phyloP scores from a whole-genome alignment of 2,888 invertebrate species.

The Xanthia icteritia region DNA sequence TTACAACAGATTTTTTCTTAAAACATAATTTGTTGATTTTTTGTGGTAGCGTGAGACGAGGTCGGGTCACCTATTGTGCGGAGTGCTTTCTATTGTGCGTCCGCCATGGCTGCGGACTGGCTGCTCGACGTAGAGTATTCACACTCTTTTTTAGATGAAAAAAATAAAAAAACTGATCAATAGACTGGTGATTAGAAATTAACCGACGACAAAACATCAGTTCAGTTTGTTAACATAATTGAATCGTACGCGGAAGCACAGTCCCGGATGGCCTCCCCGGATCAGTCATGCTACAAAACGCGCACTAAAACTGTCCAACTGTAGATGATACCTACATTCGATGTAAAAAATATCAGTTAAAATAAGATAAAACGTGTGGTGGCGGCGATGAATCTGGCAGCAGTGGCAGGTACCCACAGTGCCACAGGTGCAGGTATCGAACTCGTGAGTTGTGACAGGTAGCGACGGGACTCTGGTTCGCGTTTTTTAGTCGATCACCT shows the following conservation, averaged over 20 bases:
- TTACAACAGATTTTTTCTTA: conserved; percentile 63
- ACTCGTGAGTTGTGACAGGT: conserved; percentile 53
- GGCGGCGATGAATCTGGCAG: conserved; percentile 7
- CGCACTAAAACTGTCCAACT: neutral
- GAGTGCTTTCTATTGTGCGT: conserved; percentile 63
- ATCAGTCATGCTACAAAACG: neutral
- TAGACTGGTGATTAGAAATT: conserved; percentile 1
- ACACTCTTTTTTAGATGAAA: conserved; percentile 50
- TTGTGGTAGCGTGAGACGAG: conserved; percentile 64
- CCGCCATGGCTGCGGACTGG: conserved; percentile 38
- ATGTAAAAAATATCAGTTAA: neutral
- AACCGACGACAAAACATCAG: neutral
- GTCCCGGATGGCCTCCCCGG: neutral
- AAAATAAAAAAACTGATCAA: neutral
- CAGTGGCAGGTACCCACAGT: conserved; percentile 11
- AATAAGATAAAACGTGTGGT: conserved; percentile 42
- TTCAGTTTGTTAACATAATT: neutral
- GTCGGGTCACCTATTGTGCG: conserved; percentile 75
- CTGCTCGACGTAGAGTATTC: conserved; percentile 3
- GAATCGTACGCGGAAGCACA: neutral
- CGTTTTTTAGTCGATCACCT: conserved; percentile 64
- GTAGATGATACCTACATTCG: neutral
- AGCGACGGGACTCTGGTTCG: conserved; percentile 56
- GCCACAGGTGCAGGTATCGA: conserved; percentile 49
- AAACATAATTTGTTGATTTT: conserved; percentile 63